These are phyloP conservation scores for Eupithecia abbreviata DNA, from an alignment of 2,888 invertebrate genomes.

Conservation along the genomic window DNA sequence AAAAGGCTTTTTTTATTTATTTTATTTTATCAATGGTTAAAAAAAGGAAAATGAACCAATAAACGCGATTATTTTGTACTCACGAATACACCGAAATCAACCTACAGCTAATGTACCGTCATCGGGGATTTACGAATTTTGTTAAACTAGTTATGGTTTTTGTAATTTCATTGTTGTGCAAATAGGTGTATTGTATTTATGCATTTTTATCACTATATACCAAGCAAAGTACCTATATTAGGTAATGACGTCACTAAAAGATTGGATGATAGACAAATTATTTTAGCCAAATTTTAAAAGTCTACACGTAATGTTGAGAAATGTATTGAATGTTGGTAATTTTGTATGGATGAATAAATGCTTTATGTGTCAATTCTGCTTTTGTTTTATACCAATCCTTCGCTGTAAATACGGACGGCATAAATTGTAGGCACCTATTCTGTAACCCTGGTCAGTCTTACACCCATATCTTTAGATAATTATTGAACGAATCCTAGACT, in stretches of 20 bases:
- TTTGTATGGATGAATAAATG: slow-evolving; percentile 67
- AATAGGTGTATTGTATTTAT: not conserved
- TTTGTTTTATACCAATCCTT: not conserved
- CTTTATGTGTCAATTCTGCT: slow-evolving; percentile 59
- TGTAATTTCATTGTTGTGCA: not conserved
- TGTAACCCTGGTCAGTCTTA: no score
- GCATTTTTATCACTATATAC: not conserved
- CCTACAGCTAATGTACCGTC: not conserved
- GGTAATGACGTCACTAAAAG: not conserved
- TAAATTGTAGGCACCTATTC: no score
- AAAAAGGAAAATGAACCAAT: no score
- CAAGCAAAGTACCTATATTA: not conserved
- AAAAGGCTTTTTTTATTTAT: no score
- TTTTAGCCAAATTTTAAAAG: slow-evolving; percentile 60
- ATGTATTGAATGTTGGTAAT: slow-evolving; percentile 49
- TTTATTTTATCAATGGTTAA: no score
- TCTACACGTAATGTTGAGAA: slow-evolving; percentile 42
- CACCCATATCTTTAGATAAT: no score
- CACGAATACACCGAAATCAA: no score
- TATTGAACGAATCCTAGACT: no score
- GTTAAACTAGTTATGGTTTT: not conserved
- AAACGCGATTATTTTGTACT: no score
- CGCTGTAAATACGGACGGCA: not conserved
- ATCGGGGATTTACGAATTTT: not conserved
- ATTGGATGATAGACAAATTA: slow-evolving; percentile 38